Conservation (phyloP, 2,888 invertebrate genomes). For the Cynaeus angustus region DNA sequence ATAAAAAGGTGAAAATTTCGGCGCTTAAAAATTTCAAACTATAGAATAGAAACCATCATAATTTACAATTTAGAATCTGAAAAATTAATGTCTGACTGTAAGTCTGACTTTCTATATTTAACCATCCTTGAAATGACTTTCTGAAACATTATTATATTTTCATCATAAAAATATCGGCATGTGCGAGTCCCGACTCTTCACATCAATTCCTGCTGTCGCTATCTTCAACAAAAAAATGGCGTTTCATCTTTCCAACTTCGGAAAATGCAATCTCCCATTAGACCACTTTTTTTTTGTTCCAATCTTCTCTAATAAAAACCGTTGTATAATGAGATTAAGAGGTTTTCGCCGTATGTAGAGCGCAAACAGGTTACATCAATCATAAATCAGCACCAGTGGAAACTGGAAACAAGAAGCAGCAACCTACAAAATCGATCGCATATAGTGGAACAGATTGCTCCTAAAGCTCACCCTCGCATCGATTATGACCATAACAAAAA, state of each 20-base stretch:
- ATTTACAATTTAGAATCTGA: too few relatives aligned
- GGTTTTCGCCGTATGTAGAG: conserved; percentile 23
- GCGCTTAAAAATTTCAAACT: too few relatives aligned
- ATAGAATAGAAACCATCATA: too few relatives aligned
- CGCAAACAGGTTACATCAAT: conserved; percentile 25
- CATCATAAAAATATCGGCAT: too few relatives aligned
- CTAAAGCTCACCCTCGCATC: conserved; percentile 17
- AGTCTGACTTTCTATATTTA: too few relatives aligned
- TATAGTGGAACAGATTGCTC: conserved; percentile 6
- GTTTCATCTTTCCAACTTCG: neutral
- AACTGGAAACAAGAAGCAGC: conserved; percentile 6
- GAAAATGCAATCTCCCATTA: neutral
- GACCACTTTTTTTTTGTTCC: neutral
- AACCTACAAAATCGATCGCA: conserved; percentile 24
- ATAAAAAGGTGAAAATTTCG: too few relatives aligned
- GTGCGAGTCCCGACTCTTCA: too few relatives aligned
- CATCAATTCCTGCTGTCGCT: too few relatives aligned
- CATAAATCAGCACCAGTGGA: conserved; percentile 7
- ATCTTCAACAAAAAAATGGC: too few relatives aligned
- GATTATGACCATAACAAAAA: neutral
- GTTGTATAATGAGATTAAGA: conserved; percentile 1
- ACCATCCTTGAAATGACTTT: too few relatives aligned
- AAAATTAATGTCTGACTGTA: too few relatives aligned
- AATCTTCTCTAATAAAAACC: conserved; percentile 1
- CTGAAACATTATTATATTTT: too few relatives aligned